A percentile compares a stretch with the other conserved stretches of the same genome.
Evolutionary conservation across 2,113 vertebrate species (phyloP).

Genomic region (Mormyrus lacerda): DNA sequence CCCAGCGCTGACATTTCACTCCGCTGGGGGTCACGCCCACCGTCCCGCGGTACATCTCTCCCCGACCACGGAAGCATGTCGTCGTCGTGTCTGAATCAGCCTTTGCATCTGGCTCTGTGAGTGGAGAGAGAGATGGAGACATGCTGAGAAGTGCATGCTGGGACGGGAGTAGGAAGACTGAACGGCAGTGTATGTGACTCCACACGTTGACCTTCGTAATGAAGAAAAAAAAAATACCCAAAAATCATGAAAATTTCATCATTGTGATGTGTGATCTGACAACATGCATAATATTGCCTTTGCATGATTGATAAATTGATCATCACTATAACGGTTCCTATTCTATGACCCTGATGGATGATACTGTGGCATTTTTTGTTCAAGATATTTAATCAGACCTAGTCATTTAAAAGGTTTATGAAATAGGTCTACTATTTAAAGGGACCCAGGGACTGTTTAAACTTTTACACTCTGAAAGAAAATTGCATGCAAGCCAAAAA

Average conservation of each 20-base stretch:
- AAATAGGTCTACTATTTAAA: background rate
- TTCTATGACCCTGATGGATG: background rate
- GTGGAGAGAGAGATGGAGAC: background rate
- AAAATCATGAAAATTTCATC: background rate
- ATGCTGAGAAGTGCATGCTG: background rate
- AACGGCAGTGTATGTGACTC: background rate
- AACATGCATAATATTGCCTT: background rate
- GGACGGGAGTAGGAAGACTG: background rate
- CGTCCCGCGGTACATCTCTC: conserved; percentile 77
- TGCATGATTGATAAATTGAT: background rate
- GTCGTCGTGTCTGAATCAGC: conserved; percentile 55
- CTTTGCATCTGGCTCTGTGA: conserved; percentile 43
- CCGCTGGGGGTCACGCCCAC: conserved; percentile 72
- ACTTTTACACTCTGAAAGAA: background rate
- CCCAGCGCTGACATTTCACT: conserved; percentile 83
- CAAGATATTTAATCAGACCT: background rate
- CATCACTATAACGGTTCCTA: background rate
- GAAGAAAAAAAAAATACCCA: background rate
- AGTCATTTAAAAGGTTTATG: background rate
- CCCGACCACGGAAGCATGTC: conserved; percentile 70
- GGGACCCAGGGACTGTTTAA: background rate
- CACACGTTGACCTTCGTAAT: background rate
- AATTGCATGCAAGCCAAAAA: background rate
- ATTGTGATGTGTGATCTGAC: background rate
- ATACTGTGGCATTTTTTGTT: background rate